Conservation (phyloP, 2,797 vertebrate species). For the Pseudochaenichthys georgianus region DNA sequence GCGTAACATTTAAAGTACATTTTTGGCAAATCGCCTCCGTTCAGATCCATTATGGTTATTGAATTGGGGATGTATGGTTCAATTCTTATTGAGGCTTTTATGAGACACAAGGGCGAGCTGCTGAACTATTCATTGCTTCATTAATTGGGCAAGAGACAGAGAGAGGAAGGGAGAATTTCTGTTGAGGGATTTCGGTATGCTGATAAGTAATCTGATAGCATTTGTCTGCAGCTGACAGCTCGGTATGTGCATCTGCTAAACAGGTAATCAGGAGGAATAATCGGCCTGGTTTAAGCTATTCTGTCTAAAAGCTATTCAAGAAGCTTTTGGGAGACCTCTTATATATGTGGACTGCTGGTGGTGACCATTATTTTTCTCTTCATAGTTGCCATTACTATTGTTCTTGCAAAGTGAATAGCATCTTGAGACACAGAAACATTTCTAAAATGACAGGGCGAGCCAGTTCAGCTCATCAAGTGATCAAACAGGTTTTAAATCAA, state of each 20-base stretch:
- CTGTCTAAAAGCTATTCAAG: neutral
- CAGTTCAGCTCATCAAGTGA: neutral
- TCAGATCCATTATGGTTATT: conserved; percentile 77
- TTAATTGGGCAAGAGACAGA: conserved; percentile 54
- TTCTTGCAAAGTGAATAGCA: neutral
- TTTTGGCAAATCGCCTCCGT: conserved; percentile 68
- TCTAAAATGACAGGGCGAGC: conserved; percentile 1
- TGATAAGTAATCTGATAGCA: conserved; percentile 34
- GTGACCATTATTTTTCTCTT: neutral
- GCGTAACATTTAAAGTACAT: conserved; percentile 71
- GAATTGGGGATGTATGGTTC: conserved; percentile 68
- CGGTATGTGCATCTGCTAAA: conserved; percentile 11
- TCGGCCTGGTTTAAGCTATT: conserved; percentile 1
- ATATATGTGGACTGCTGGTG: neutral
- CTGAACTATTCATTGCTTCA: conserved; percentile 55
- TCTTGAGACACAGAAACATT: neutral
- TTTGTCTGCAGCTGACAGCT: conserved; percentile 40
- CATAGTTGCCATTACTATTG: neutral
- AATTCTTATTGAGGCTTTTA: conserved; percentile 62
- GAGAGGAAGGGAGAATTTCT: conserved; percentile 19
- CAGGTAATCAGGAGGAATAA: conserved; percentile 7
- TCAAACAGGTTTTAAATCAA: conserved; percentile 2
- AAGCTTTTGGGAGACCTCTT: neutral
- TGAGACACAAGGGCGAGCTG: conserved; percentile 59
- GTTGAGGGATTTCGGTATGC: conserved; percentile 15